Conservation (phyloP, 2,888 invertebrate genomes). For the Gymnocheta viridis region DNA sequence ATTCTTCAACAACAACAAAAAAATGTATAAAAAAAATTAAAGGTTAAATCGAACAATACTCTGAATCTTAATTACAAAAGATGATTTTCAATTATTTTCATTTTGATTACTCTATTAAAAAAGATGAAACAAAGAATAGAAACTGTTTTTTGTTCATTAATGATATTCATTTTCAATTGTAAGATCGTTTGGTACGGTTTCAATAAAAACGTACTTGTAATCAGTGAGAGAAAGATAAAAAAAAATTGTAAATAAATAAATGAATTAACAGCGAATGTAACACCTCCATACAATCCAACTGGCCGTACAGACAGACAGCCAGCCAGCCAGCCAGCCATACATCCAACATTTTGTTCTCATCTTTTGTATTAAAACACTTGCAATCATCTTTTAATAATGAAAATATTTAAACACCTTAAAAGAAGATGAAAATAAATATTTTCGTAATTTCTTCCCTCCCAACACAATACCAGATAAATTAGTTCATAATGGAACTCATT, state of each 20-base stretch:
- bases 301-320: neutral
- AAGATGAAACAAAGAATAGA: slow-evolving; percentile 21
- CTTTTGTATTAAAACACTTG: slow-evolving; percentile 26
- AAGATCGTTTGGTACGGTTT: slow-evolving; percentile 15
- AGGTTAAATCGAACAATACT: slow-evolving; percentile 1
- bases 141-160: slow-evolving; percentile 51
- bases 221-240: neutral
- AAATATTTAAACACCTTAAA: slow-evolving; percentile 45
- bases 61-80: slow-evolving; percentile 9
- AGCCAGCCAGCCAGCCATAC: neutral
- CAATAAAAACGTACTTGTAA: slow-evolving; percentile 29
- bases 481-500: slow-evolving; percentile 79
- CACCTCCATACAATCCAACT: slow-evolving; percentile 6
- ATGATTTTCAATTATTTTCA: slow-evolving; percentile 67
- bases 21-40: neutral
- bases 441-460: slow-evolving; percentile 28
- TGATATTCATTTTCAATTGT: slow-evolving; percentile 63
- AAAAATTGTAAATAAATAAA: slow-evolving; percentile 8
- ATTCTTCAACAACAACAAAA: neutral
- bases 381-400: slow-evolving; percentile 41
- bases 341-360: neutral
- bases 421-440: slow-evolving; percentile 50
- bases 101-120: slow-evolving; percentile 66
- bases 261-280: slow-evolving; percentile 42
- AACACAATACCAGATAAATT: slow-evolving; percentile 77